phyloP scores from a whole-genome alignment of 2,888 invertebrate genomes.

The Coremacera marginata region DNA sequence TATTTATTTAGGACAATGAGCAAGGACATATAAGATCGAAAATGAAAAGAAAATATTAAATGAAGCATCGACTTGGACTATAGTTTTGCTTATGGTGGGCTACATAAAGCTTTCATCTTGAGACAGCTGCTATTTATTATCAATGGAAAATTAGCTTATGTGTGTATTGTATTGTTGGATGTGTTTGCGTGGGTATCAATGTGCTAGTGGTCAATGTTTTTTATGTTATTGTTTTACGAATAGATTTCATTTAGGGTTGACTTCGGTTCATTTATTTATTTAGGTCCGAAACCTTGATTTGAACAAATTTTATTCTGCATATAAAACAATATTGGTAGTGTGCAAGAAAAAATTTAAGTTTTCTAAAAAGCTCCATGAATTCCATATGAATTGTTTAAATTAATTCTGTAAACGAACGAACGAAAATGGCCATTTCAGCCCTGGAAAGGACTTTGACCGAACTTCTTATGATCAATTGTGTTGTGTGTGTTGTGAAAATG shows the following conservation, averaged over 20 bases:
- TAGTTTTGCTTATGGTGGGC: background rate
- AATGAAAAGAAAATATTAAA: constrained; percentile 53
- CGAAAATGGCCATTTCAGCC: too few species aligned
- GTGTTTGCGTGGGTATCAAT: background rate
- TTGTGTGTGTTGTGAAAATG: too few species aligned
- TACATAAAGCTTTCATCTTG: background rate
- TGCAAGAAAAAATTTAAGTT: background rate
- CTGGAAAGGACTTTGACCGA: too few species aligned
- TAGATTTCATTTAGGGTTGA: background rate
- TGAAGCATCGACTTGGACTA: constrained; percentile 49
- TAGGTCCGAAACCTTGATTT: background rate
- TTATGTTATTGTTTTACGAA: background rate
- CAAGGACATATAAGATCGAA: constrained; percentile 39
- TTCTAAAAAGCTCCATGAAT: too few species aligned
- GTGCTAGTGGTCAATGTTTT: background rate
- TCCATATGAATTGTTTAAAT: too few species aligned
- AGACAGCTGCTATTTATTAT: constrained; percentile 60
- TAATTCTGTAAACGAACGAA: too few species aligned
- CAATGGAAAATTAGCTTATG: background rate
- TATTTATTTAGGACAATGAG: constrained; percentile 64
- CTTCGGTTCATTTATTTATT: background rate
- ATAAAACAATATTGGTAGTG: background rate
- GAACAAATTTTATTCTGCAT: background rate
- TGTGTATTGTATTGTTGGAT: background rate
- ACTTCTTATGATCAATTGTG: too few species aligned